Base-by-base conservation (phyloP, 1,140 invertebrate genomes). In the Pentalonia nigronervosa region DNA sequence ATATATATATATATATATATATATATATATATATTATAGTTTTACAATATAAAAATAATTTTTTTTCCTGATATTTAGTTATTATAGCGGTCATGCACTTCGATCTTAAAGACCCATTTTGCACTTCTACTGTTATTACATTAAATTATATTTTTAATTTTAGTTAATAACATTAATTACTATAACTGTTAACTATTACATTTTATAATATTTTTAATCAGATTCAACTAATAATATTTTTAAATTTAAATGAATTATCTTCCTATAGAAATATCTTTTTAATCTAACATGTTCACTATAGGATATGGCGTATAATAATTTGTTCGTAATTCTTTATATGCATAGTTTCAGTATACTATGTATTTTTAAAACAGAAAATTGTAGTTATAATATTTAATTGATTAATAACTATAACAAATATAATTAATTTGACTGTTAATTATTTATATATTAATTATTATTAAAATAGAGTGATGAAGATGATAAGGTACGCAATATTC, bases 401-500 rank as follows among this genome's bases (percentile, higher is more conserved):
- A 41, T 41, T 41, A 41, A 41, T 41, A 2, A 41, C 41, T 41
- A 41, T 41, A 41, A 41, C 41, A 41, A 41, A 41, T 41, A 41
- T 41, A 41, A 41, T 41, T 41, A 1, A 41, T 41, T 41, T 41
- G 41, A n/a, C 30, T 36, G 17, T 34, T 36, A 36, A 41, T 84
- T 41, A 41, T 20, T 81, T 36, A 67, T 67, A n/a, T n/a, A 8
- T 41, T 50, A 20, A 23, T 41, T 84, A 25, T 84, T 84, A 11
- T 83, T 36, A 41, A 84, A 84, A 45, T 9, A 91, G 90, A 81
- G 30, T 7, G 90, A 91, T 2, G 67, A 83, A 81, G 34, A 23
- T 34, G 20, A 48, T n/a, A 91, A 91, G 48, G 23, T 91, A 34
- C 90, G 67, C 30, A 91, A 91, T 23, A 34, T 91, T 81, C 90